Conservation (phyloP, 2,797 vertebrate species). For the Corythornis leucogaster region DNA sequence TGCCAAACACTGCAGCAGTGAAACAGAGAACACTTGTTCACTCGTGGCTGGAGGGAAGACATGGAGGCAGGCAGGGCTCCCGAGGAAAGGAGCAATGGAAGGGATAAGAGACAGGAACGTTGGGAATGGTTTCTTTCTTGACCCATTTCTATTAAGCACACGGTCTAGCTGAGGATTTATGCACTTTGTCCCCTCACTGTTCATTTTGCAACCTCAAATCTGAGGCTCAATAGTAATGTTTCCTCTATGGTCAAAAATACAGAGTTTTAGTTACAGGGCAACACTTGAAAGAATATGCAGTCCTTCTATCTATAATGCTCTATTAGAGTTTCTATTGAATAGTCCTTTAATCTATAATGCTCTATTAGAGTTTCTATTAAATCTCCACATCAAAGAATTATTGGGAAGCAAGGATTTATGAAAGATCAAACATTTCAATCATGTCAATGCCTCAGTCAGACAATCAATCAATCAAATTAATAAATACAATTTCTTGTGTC, state of each 20-base stretch:
- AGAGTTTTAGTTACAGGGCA: not conserved
- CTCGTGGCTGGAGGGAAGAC: not conserved
- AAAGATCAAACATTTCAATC: not conserved
- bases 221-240: not conserved
- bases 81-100: not conserved
- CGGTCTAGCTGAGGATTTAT: not conserved
- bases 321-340: not conserved
- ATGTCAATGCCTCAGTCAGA: not conserved
- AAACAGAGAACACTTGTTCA: conserved; percentile 8
- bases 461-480: not conserved
- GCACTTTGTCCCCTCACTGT: not conserved
- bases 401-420: conserved; percentile 4
- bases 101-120: not conserved
- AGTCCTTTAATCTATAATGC: not conserved
- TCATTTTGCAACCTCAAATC: not conserved
- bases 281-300: not conserved
- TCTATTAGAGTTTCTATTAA: not conserved
- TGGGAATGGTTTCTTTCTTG: not conserved
- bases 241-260: not conserved
- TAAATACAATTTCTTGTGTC: not conserved
- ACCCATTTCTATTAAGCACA: not conserved
- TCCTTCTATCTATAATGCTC: not conserved
- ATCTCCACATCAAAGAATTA: not conserved
- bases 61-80: not conserved
- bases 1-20: not conserved